These are phyloP conservation scores for Epinephelus coioides DNA, from an alignment of 2,797 vertebrate genomes.

Conservation along the genomic window DNA sequence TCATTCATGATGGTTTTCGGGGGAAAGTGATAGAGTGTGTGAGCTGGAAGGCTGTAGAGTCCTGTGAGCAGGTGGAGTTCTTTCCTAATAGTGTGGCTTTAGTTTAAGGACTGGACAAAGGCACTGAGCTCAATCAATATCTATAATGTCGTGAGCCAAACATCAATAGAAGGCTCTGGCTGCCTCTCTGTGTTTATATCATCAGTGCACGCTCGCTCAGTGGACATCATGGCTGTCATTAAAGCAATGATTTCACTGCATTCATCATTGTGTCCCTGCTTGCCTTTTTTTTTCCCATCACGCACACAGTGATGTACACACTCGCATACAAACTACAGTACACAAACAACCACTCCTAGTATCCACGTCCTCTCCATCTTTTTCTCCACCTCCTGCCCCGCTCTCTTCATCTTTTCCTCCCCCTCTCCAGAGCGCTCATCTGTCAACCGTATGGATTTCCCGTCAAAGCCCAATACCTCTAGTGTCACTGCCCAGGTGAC, in stretches of 20 bases:
- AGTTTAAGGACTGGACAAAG: constrained; percentile 55
- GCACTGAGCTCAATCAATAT: constrained; percentile 63
- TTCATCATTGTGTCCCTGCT: constrained; percentile 57
- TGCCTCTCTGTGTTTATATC: constrained; percentile 50
- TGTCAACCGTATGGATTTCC: constrained; percentile 80
- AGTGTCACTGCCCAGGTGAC: constrained; percentile 65
- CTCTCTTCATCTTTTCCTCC: constrained; percentile 49
- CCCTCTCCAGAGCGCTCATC: constrained; percentile 71
- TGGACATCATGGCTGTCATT: constrained; percentile 61
- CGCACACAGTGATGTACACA: constrained; percentile 9
- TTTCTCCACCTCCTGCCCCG: constrained; percentile 29
- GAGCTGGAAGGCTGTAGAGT: not conserved
- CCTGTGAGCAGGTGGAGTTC: not conserved
- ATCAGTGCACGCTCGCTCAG: constrained; percentile 29
- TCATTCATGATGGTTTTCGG: constrained; percentile 15
- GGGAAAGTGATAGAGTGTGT: not conserved
- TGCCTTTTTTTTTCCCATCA: constrained; percentile 8
- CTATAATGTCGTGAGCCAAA: constrained; percentile 56
- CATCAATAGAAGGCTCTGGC: constrained; percentile 40
- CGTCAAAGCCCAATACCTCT: constrained; percentile 70
- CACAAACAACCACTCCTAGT: constrained; percentile 14
- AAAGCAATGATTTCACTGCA: constrained; percentile 56
- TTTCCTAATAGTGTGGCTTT: constrained; percentile 29
- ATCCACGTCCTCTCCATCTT: constrained; percentile 29
- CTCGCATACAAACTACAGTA: constrained; percentile 9